Percentiles rank a stretch among this genome's conserved stretches.
phyloP scores from a whole-genome alignment of 1,140 invertebrate genomes.

The Lordiphosa collinella region DNA sequence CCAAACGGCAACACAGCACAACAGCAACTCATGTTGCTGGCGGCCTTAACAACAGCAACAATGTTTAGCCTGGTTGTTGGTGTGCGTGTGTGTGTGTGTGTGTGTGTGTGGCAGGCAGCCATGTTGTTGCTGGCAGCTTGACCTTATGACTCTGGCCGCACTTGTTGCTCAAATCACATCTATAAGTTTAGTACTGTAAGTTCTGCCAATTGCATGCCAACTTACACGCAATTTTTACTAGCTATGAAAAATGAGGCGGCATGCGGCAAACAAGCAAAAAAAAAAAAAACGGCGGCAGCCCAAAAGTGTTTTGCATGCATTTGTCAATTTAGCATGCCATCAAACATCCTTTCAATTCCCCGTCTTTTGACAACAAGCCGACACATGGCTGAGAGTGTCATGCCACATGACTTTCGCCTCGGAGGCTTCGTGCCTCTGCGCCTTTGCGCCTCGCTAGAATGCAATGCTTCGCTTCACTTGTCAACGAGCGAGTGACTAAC shows the following conservation, averaged over 20 bases:
- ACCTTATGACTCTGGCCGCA: neutral
- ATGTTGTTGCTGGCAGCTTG: no score
- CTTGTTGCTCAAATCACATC: slow-evolving; percentile 18
- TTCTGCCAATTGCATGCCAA: slow-evolving; percentile 46
- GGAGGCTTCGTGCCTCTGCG: no score
- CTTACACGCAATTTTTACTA: slow-evolving; percentile 60
- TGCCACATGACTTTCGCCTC: slow-evolving; percentile 27
- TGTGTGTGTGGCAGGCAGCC: slow-evolving; percentile 43
- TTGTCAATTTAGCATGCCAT: slow-evolving; percentile 71
- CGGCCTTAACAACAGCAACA: slow-evolving; percentile 45
- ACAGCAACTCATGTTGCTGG: slow-evolving; percentile 52
- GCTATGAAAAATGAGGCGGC: slow-evolving; percentile 62
- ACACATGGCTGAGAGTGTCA: slow-evolving; percentile 25
- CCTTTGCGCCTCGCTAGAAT: slow-evolving; percentile 42
- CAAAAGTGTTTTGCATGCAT: slow-evolving; percentile 61
- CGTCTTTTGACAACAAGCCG: slow-evolving; percentile 50
- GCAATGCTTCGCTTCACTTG: slow-evolving; percentile 54
- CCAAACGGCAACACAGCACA: slow-evolving; percentile 32
- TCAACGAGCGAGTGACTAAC: slow-evolving; percentile 64
- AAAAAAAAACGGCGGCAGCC: slow-evolving; percentile 36
- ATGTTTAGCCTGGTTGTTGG: slow-evolving; percentile 25
- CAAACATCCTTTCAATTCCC: slow-evolving; percentile 73
- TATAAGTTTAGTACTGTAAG: neutral
- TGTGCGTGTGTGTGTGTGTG: slow-evolving; percentile 28
- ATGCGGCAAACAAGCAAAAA: slow-evolving; percentile 10